Evolutionary conservation across 2,113 vertebrate genomes (phyloP), one percentile per base, ranked within the genome.

Genomic region (Bettongia penicillata): DNA sequence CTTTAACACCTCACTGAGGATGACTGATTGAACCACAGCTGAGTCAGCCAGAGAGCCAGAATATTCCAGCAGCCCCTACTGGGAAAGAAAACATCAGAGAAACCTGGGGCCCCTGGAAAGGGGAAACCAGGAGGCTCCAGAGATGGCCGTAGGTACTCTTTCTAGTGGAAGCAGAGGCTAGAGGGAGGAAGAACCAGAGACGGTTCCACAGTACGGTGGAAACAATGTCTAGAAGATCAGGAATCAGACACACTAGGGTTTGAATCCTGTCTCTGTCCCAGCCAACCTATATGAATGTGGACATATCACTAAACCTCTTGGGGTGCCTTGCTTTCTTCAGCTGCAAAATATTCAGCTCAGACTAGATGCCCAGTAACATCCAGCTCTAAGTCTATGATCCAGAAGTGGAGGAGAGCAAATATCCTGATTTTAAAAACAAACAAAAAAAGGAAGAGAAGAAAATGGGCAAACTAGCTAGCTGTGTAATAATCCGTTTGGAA

Each of bases 251-350:
- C 37, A 25, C 8, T 48, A 77, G 94, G 25, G n/a, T 43, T 31
- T 91, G 48, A 49, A 50, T 26, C n/a, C 90, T 51, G 16, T 24
- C 51, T 90, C 43, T 49, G 68, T 14, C 68, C 0, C 25, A 55
- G 84, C 37, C n/a, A 19, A 53, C 14, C 61, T 93, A 1, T 0
- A 49, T 90, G 51, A 61, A 89, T 24, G 9, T 50, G n/a, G 24
- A 16, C 48, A 50, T 12, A 26, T 9, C 37, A 93, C 61, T 31
- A 37, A 91, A 11, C 84, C 90, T 77, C 31, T 90, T 7, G 3
- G 26, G 89, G 10, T 84, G 53, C 37, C 77, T 96, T 23, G 5
- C 51, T 95, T 94, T 96, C 55, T 14, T 91, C 90, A 89, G 16
- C 22, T 51, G 9, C n/a, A 51, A 93, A 93, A 93, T 7, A 84